These are phyloP conservation scores for Trachemys scripta DNA, from an alignment of 2,113 vertebrate genomes.

Conservation along the genomic window DNA sequence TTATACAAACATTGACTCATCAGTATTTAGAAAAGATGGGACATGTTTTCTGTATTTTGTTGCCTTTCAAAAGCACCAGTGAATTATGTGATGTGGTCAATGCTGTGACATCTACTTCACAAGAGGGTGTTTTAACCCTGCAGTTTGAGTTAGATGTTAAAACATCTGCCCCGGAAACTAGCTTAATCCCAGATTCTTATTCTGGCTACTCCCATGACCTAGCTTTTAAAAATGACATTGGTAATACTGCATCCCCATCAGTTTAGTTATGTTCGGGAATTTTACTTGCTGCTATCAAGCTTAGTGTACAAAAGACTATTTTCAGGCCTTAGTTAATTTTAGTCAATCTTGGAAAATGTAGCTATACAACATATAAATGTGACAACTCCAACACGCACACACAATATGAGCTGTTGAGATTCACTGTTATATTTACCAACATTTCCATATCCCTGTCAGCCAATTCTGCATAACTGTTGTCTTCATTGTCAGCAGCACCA, in stretches of 20 bases:
- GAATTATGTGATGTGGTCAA: conserved; percentile 55
- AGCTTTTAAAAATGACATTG: background rate
- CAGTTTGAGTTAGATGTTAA: conserved; percentile 23
- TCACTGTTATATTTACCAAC: conserved; percentile 81
- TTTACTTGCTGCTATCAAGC: conserved; percentile 50
- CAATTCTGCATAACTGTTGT: conserved; percentile 78
- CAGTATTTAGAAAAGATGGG: conserved; percentile 70
- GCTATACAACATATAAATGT: conserved; percentile 77
- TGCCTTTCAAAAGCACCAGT: conserved; percentile 9
- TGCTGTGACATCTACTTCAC: conserved; percentile 24
- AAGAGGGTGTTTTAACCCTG: conserved; percentile 44
- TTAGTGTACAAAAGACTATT: conserved; percentile 75
- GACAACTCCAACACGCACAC: conserved; percentile 77
- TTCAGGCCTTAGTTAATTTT: conserved; percentile 80
- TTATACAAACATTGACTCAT: conserved; percentile 57
- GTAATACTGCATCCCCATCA: conserved; percentile 4
- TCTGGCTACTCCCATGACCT: background rate
- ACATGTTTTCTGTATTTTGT: conserved; percentile 48
- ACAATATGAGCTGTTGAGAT: conserved; percentile 80
- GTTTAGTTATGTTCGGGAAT: background rate
- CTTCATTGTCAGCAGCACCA: conserved; percentile 76
- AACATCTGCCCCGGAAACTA: background rate
- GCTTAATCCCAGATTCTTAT: background rate
- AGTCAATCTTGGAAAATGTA: conserved; percentile 79
- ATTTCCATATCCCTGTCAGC: conserved; percentile 79